Evolutionary conservation across 2,888 invertebrate species (phyloP), one percentile per base, ranked within the genome.

Genomic region (Acronicta aceris): DNA sequence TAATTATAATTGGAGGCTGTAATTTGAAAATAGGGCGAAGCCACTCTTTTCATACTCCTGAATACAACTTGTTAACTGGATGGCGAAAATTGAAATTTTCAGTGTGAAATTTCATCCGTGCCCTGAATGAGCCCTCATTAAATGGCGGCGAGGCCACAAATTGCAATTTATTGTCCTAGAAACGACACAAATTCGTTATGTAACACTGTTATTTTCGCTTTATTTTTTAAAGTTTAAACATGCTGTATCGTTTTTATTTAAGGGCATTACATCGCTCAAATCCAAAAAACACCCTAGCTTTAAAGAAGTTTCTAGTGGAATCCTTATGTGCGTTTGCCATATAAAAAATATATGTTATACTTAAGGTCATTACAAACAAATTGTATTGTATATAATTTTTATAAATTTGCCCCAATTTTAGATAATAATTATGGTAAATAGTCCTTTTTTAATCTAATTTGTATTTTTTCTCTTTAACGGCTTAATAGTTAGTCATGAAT

Each of bases 51-150:
- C 53, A 71, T 59, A 51, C 56, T 42, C 17, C 3, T 76, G 69
- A 79, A 78, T 78, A 79, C 77, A 71, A 74, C 57, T 79, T 79
- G 74, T 76, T 79, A 76, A 76, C 63, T 67, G 55, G 46, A 56
- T 61, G 49, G 64, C 56, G 71, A 82, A 82, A 85, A 83, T 86
- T 88, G 81, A 79, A 84, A 83, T 83, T 84, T 85, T 81, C 79
- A 75, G 74, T 70, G 76, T 76, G 71, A 78, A 78, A 78, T 79
- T 78, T 78, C 79, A 78, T 65, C 69, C 53, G 66, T 58, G 21
- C 16, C 58, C 51, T 71, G 78, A 81, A 79, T 77, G 71, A 70
- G 71, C 63, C 65, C 78, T 81, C 80, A 81, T 81, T 81, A 81
- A 74, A 74, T 60, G 62, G 68, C 59, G 66, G 68, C 64, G 65